These are phyloP conservation scores for Montipora cactus DNA, from an alignment of 64 coral and sea anemone species.

Conservation along the genomic window DNA sequence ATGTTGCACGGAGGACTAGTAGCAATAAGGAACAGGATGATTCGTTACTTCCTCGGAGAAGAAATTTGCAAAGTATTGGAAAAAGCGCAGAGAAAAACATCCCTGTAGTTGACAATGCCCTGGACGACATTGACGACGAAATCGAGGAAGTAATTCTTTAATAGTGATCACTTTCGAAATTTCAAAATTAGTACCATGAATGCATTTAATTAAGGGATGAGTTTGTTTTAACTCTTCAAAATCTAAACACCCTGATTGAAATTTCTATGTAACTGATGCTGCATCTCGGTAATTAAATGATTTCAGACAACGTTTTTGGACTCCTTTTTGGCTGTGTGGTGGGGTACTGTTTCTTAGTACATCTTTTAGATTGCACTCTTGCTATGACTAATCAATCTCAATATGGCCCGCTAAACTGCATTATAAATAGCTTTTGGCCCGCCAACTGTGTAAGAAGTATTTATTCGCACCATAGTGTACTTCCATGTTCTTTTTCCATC, in stretches of 20 bases:
- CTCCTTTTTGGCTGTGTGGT: too few relatives aligned
- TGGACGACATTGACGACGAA: constrained; percentile 83
- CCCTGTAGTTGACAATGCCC: constrained; percentile 68
- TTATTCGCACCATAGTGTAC: too few relatives aligned
- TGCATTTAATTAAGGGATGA: too few relatives aligned
- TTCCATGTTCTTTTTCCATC: too few relatives aligned
- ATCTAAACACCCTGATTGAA: background rate
- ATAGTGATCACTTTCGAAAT: background rate
- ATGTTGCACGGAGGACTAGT: constrained; percentile 38
- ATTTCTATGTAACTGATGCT: background rate
- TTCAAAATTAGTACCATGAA: too few relatives aligned
- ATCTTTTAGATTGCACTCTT: too few relatives aligned
- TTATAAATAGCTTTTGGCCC: too few relatives aligned
- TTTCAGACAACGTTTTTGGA: background rate
- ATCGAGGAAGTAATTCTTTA: constrained; percentile 93
- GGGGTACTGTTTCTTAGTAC: too few relatives aligned
- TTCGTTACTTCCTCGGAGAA: constrained; percentile 66
- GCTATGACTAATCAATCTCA: too few relatives aligned
- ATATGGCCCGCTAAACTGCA: too few relatives aligned
- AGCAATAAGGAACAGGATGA: constrained; percentile 43
- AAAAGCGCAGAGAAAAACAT: constrained; percentile 57
- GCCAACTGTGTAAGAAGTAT: too few relatives aligned
- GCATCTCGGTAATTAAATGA: background rate
- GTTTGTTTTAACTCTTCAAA: background rate
- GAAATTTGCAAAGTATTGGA: constrained; percentile 59